Conservation (phyloP, 37 sponge, comb jelly and placozoan genomes). For the Bolinopsis microptera region DNA sequence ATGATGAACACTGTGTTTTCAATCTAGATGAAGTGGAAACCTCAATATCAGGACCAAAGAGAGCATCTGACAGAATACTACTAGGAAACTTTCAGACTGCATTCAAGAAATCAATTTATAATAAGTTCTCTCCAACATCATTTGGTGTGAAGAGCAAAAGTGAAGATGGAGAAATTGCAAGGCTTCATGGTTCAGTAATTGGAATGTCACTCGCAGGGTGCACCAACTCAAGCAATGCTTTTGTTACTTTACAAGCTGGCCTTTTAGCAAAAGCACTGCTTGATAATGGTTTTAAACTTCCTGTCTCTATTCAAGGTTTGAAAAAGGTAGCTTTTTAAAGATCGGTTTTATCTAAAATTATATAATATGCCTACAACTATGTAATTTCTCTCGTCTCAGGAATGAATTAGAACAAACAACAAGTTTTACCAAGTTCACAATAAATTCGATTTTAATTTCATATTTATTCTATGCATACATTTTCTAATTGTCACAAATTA, state of each 20-base stretch:
- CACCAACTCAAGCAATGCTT: constrained; percentile 55
- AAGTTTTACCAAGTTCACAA: too few species aligned
- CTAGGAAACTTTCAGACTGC: background rate
- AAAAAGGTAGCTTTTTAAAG: too few species aligned
- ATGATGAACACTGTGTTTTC: background rate
- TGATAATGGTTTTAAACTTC: constrained; percentile 16
- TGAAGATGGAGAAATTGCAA: background rate
- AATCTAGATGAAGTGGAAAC: background rate
- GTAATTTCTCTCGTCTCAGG: too few species aligned
- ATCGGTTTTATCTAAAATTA: too few species aligned
- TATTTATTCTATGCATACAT: too few species aligned
- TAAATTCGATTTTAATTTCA: too few species aligned
- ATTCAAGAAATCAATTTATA: constrained; percentile 39
- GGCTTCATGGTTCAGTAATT: constrained; percentile 12
- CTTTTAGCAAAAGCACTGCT: background rate
- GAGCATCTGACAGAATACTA: background rate
- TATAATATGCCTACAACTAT: too few species aligned
- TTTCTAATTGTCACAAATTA: too few species aligned
- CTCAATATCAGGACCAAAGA: constrained; percentile 46
- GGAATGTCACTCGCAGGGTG: constrained; percentile 41
- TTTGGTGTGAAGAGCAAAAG: background rate
- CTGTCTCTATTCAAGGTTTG: background rate
- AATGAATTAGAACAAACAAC: too few species aligned
- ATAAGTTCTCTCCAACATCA: background rate
- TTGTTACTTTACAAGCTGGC: constrained; percentile 31